Evolutionary conservation across 2,888 invertebrate species (phyloP), one percentile per base, ranked within the genome.

Genomic region (Tenthredo distinguenda): DNA sequence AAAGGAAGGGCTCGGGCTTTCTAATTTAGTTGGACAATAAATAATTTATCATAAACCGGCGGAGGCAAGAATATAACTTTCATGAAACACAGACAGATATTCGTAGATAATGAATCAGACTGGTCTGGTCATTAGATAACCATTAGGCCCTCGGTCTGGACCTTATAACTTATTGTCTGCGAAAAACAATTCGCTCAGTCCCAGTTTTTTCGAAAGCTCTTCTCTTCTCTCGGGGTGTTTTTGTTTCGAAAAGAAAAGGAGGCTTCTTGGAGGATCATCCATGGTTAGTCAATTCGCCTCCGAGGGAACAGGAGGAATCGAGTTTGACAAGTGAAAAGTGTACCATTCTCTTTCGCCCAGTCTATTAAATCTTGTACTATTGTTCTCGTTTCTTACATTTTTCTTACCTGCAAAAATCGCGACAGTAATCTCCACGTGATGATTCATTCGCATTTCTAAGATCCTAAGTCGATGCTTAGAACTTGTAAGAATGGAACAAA

Each of bases 1-100:
- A 55, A 77, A 34, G 77, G 40, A 34, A 77, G 40, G 77, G 74
- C 40, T 18, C 31, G 55, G 34, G 77, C 55, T 31, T 77, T 77
- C 34, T 31, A 34, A 77, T 77, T 31, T 55, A 31, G 34, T 77
- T 34, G 47, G 31, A 40, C 55, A 50, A 55, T 77, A 77, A 77
- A 55, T 77, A 50, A 77, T 77, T 55, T 5, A 50, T 55, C 72
- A 43, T 43, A 37, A 40, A 43, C 15, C 18, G 68, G 21, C 62
- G 62, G 10, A 18, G 68, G 6, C 21, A 21, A 68, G 15, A 0
- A 68, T 68, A 68, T 31, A 68, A 68, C 68, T 68, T 34, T 34
- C 34, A 68, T 10, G 31, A 34, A 68, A 68, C 68, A 68, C 34
- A 68, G 68, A 68, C 15, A 34, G 34, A 68, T 68, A 68, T 68